These are phyloP conservation scores for Hyles euphorbiae DNA, from an alignment of 1,140 invertebrate species.

Conservation along the genomic window DNA sequence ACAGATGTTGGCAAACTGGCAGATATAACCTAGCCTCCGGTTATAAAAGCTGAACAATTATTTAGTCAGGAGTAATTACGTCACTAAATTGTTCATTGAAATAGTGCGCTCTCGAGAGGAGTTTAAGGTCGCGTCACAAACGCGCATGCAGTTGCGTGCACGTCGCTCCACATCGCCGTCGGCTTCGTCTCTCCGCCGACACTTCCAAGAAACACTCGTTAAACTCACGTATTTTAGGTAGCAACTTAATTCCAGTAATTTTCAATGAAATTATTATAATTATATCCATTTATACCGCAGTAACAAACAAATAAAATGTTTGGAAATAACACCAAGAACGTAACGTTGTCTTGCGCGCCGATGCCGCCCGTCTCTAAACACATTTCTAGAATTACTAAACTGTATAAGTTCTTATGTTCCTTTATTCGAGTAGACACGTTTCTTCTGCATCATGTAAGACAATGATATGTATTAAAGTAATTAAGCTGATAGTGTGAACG, in stretches of 20 bases:
- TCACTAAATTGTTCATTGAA: neutral
- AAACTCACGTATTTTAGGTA: conserved; percentile 74
- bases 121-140: conserved; percentile 52
- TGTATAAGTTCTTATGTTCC: too few species aligned
- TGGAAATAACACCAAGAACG: conserved; percentile 18
- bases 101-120: neutral
- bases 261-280: conserved; percentile 72
- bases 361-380: too few species aligned
- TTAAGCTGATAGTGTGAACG: neutral
- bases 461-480: too few species aligned
- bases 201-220: conserved; percentile 70
- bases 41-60: too few species aligned
- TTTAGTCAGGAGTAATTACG: conserved; percentile 10
- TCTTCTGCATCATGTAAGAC: too few species aligned
- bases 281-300: conserved; percentile 68
- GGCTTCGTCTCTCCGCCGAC: conserved; percentile 35
- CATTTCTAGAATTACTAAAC: too few species aligned
- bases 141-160: conserved; percentile 49
- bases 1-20: too few species aligned
- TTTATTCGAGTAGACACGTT: too few species aligned
- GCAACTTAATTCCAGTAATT: conserved; percentile 73
- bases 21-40: too few species aligned
- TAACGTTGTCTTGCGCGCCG: too few species aligned
- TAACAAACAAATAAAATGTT: conserved; percentile 74
- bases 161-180: conserved; percentile 33